Evolutionary conservation across 2,797 vertebrate genomes (phyloP), one percentile per base, ranked within the genome.

Genomic region (Champsocephalus gunnari): DNA sequence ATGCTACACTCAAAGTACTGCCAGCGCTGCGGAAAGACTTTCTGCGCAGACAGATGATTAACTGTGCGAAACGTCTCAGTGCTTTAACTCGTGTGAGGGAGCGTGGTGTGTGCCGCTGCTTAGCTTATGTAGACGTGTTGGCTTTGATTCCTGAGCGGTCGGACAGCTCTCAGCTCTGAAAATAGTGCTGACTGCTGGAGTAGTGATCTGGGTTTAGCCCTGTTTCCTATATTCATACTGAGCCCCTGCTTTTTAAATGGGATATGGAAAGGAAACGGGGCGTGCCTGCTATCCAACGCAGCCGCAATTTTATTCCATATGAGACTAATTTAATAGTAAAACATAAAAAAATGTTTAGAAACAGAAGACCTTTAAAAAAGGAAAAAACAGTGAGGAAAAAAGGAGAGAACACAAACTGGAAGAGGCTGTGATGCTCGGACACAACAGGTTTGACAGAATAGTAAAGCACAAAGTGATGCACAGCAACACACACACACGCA

Each of bases 131-230:
- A 77, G 83, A 83, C 69, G 53, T 68, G 86, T 79, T 81, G 79
- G 80, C 91, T 91, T 92, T 89, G 87, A 91, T 85, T 87, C 76
- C 71, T 76, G 81, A 89, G 84, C 73, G 73, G 76, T 89, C 66
- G 71, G 79, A 86, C 89, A 86, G 90, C 80, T 86, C 78, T 84
- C 80, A 70, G 89, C 85, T 87, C 87, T 89, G 88, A 77, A 86
- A 88, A 91, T 90, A 88, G 77, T 90, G 92, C 90, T 93, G 90
- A 93, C 88, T 90, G 82, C 75, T 79, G 75, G 87, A 81, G 88
- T 81, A 77, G 87, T 88, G 88, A 94, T 92, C 93, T 92, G 90
- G 92, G 91, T 92, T 94, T 94, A 94, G 89, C 92, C 92, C 82
- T 83, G 87, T 93, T 94, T 91, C 87, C 85, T 86, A 80, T 83